Base-by-base conservation (phyloP, 2,797 vertebrate genomes). In the Eurystomus glaucurus region DNA sequence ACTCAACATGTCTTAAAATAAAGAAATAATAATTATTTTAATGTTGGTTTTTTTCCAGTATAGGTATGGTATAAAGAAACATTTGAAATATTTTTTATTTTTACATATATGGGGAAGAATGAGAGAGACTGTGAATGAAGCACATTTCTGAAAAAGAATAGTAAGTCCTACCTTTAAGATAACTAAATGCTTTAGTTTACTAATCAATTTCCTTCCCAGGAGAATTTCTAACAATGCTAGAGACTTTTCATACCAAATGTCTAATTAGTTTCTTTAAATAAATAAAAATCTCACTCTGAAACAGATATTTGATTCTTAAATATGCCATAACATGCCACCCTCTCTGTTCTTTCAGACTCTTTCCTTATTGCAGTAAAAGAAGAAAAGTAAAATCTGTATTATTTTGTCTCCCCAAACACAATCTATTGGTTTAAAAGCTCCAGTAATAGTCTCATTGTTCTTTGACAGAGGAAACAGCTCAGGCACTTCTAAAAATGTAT, bases 1-100 rank as follows among this genome's bases (percentile, higher is more conserved):
- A 51, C 57, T 87, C 88, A 92, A 94, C 41, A 72, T 90, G 91
- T 77, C 60, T 64, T 77, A 72, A 91, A 95, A 78, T 31, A 69
- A 90, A 90, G 50, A 77, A 74, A 74, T 37, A 75, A 43, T 45
- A 46, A 69, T 10, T 2, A 51, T 46, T 72, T 88, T 55, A 90
- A 52, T 70, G 11, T 10, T 46, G 41, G 10, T 4, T 70, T 81
- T 85, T 35, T 90, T 79, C 20, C 23, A 84, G 19, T 51, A 78
- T 39, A 89, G 43, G 31, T 87, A 65, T 54, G 43, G 19, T 58
- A 72, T 69, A 94, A 92, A 43, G 57, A 90, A 88, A 61, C 14
- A 77, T 45, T 45, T n/a, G 60, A 43, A 69, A 62, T 33, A 21
- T 3, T n/a, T 57, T 70, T 85, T 10, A 15, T 64, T 72, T 90